These are phyloP conservation scores for Onychorhynchus coronatus DNA, from an alignment of 2,113 vertebrate genomes.

Conservation along the genomic window DNA sequence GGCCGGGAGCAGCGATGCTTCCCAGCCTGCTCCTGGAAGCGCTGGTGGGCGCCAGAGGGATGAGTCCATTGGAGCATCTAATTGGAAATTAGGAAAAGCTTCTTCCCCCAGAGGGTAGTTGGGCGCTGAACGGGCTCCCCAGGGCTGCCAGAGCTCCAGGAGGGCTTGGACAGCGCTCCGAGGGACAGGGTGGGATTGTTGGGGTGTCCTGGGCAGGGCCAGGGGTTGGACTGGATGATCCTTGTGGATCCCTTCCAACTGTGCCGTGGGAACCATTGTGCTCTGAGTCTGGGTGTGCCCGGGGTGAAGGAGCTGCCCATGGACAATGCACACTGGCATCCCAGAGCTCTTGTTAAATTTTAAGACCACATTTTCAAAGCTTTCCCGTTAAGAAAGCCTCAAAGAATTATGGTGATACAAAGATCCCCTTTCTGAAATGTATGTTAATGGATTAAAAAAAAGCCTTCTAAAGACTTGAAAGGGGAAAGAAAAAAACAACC, in stretches of 20 bases:
- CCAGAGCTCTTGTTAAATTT: background rate
- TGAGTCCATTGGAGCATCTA: background rate
- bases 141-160: background rate
- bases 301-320: background rate
- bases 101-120: too few relatives aligned
- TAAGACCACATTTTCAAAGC: background rate
- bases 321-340: background rate
- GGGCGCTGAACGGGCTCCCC: background rate
- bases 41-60: background rate
- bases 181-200: background rate
- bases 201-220: background rate
- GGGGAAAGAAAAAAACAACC: background rate
- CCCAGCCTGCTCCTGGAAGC: background rate
- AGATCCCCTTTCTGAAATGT: background rate
- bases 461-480: background rate
- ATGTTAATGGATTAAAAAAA: background rate
- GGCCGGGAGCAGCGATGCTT: background rate
- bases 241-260: background rate
- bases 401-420: background rate
- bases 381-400: background rate
- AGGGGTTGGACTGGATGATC: background rate
- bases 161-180: background rate
- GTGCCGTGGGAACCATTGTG: fast-evolving
- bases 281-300: background rate
- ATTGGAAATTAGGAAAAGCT: background rate